phyloP scores from a whole-genome alignment of 2,888 invertebrate species.

The Linnaemya tessellans region DNA sequence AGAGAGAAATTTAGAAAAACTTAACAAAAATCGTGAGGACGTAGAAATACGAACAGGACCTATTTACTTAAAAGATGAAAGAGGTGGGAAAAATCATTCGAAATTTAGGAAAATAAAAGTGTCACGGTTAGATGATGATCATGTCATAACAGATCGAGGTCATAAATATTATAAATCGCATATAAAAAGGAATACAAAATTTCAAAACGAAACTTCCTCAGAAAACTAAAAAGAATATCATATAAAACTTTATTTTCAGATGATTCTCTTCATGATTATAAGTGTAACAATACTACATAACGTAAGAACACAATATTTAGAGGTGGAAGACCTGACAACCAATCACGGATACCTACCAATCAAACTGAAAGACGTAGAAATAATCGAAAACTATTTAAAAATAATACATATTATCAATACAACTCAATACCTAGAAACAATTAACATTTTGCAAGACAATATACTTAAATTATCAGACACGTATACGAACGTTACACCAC shows the following conservation, averaged over 20 bases:
- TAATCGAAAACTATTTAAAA: constrained; percentile 28
- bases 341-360: constrained; percentile 47
- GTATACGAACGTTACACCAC: not conserved
- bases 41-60: too few relatives aligned
- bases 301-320: not conserved
- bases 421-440: constrained; percentile 30
- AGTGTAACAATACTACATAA: too few relatives aligned
- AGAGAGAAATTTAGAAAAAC: too few relatives aligned
- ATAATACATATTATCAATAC: constrained; percentile 31
- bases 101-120: constrained; percentile 1
- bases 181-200: constrained; percentile 15
- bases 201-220: not conserved
- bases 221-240: too few relatives aligned
- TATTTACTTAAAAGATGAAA: too few relatives aligned
- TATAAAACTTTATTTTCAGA: not conserved
- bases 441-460: constrained; percentile 14
- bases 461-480: constrained; percentile 13
- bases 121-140: not conserved
- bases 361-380: constrained; percentile 35
- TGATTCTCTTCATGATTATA: constrained; percentile 6
- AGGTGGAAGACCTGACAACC: constrained; percentile 33
- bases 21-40: too few relatives aligned
- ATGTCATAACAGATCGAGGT: constrained; percentile 6
- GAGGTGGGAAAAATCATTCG: not conserved
- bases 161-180: constrained; percentile 34